Base-by-base conservation (phyloP, 2,113 vertebrate species). In the Plecotus auritus region DNA sequence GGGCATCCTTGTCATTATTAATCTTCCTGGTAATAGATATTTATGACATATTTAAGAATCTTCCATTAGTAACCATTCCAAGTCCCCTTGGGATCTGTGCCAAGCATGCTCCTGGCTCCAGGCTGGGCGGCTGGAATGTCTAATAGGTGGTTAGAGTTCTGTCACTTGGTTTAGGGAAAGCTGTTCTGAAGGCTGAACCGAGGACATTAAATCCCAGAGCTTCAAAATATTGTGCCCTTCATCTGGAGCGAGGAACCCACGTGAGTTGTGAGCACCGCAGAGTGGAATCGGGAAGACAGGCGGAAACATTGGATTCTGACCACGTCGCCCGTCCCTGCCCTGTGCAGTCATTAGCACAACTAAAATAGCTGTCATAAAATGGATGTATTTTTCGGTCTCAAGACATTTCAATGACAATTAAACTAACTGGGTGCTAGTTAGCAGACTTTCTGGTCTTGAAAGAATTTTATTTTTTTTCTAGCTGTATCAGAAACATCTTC, bases 1-100 rank as follows among this genome's bases (percentile, higher is more conserved):
- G 88, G 80, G 70, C 69, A 76, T 88, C 86, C 56, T 85, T 83
- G 76, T 67, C 49, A 59, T 77, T 40, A 93, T 56, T 93, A 74
- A 92, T 96, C 56, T 70, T 93, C 16, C 76, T 73, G 5, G 85
- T 86, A 90, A 90, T 97, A 76, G 77, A 70, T 95, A 95, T 64
- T 93, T 92, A 61, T 92, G 77, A 51, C 81, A 35, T 85, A 80
- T 90, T 90, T 93, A 83, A 94, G 56, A 92, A 70, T 82, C 40
- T 59, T 47, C 81, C 16, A 26, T 89, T 83, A 47, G n/a, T 84
- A 73, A 51, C 56, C 49, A 54, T 76, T 32, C 30, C 23, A 17
- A n/a, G 16, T 12, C 40, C 45, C 40, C 54, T 49, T 77, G 61
- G 67, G 47, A 78, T 74, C 66, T 56, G n/a, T 0, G 18, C 64